A percentile compares a stretch with the other conserved stretches of the same genome.
phyloP scores from a whole-genome alignment of 1,140 invertebrate genomes.

The Panonychus citri region DNA sequence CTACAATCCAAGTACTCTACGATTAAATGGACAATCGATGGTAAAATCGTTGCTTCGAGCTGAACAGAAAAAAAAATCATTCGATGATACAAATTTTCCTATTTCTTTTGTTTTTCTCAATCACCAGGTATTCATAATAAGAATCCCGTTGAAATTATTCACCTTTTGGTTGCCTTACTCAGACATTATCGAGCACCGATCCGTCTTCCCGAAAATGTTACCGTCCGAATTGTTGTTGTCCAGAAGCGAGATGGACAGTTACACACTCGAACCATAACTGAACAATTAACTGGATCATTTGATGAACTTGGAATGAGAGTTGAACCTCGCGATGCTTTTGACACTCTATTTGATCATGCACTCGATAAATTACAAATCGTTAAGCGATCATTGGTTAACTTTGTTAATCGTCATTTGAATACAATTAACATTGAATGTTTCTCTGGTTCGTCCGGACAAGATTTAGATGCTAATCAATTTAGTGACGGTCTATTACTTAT shows the following conservation, averaged over 20 bases:
- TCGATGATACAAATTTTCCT: not conserved
- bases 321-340: constrained; percentile 66
- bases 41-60: no score
- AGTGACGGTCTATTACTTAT: constrained; percentile 91
- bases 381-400: constrained; percentile 77
- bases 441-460: not conserved
- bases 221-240: constrained; percentile 66
- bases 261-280: constrained; percentile 3
- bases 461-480: constrained; percentile 31
- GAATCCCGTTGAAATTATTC: constrained; percentile 82
- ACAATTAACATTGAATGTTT: constrained; percentile 70
- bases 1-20: constrained; percentile 22
- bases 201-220: constrained; percentile 78
- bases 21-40: constrained; percentile 81
- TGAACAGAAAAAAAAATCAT: no score
- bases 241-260: constrained; percentile 24
- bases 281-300: constrained; percentile 9
- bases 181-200: constrained; percentile 84
- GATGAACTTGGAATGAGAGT: constrained; percentile 13
- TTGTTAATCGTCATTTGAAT: constrained; percentile 92
- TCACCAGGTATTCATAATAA: constrained; percentile 57
- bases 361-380: constrained; percentile 92
- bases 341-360: constrained; percentile 92
- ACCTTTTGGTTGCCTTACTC: constrained; percentile 73
- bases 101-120: constrained; percentile 7